Conservation (phyloP, 2,797 vertebrate genomes). For the Squalus acanthias region DNA sequence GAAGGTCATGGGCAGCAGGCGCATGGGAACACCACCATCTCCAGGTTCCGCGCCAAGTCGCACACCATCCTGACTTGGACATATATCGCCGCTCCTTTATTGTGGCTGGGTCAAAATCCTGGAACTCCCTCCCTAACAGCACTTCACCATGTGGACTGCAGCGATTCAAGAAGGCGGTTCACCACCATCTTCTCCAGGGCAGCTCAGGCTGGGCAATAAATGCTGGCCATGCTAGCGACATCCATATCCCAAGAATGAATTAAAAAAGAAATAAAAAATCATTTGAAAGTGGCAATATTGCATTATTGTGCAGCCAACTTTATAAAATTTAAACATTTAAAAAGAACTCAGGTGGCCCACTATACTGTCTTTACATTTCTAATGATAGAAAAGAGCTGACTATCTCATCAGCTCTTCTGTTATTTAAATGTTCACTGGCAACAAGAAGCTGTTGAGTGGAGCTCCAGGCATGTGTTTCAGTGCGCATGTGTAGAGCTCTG, state of each 20-base stretch:
- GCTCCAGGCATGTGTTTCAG: background rate
- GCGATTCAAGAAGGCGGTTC: background rate
- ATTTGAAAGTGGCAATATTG: background rate
- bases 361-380: background rate
- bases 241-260: too few species aligned
- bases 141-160: background rate
- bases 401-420: background rate
- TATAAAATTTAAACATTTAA: background rate
- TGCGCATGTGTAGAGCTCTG: background rate
- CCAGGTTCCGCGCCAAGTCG: background rate
- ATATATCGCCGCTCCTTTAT: background rate
- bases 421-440: background rate
- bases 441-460: background rate
- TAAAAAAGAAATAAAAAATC: too few species aligned
- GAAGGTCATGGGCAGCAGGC: background rate
- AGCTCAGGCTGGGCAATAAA: too few species aligned
- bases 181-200: too few species aligned
- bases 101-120: background rate
- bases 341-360: background rate
- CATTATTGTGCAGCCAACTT: background rate
- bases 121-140: background rate
- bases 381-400: background rate
- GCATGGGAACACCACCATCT: background rate
- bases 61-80: background rate
- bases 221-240: too few species aligned